These are phyloP conservation scores for Eulemur albifrons DNA, from an alignment of 2,797 vertebrate genomes.

Conservation along the genomic window DNA sequence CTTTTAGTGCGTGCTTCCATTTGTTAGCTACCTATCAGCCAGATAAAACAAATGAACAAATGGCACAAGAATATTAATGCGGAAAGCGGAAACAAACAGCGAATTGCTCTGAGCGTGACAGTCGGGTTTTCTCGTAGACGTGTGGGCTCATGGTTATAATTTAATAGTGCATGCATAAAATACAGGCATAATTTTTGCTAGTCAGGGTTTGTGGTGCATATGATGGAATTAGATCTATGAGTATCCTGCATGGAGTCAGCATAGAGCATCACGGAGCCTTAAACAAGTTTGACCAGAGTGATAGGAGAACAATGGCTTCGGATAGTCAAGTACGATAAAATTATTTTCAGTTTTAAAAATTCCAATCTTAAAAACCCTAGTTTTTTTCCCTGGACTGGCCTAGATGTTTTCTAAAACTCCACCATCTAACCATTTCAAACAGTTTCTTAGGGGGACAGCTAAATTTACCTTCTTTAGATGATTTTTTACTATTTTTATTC, in stretches of 20 bases:
- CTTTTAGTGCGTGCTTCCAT: not conserved
- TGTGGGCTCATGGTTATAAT: not conserved
- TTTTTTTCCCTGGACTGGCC: not conserved
- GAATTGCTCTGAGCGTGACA: not conserved
- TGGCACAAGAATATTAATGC: not conserved
- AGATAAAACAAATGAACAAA: slow-evolving; percentile 48
- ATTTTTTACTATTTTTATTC: not conserved
- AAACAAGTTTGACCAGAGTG: not conserved
- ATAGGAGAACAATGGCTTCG: not conserved
- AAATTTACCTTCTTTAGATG: not conserved
- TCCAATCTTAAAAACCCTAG: not conserved
- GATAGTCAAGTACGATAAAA: not conserved
- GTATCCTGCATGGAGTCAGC: not conserved
- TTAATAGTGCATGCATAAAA: not conserved
- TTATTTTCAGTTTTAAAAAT: not conserved
- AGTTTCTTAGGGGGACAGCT: not conserved
- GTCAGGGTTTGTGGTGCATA: not conserved
- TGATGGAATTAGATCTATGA: not conserved
- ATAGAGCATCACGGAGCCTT: not conserved
- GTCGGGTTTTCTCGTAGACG: not conserved
- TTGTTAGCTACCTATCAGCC: slow-evolving; percentile 21
- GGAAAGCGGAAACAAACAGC: not conserved
- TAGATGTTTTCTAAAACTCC: not conserved
- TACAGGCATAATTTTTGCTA: slow-evolving; percentile 16
- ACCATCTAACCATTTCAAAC: slow-evolving; percentile 17